Evolutionary conservation across 2,797 vertebrate genomes (phyloP).

Genomic region (Xenopus petersii): DNA sequence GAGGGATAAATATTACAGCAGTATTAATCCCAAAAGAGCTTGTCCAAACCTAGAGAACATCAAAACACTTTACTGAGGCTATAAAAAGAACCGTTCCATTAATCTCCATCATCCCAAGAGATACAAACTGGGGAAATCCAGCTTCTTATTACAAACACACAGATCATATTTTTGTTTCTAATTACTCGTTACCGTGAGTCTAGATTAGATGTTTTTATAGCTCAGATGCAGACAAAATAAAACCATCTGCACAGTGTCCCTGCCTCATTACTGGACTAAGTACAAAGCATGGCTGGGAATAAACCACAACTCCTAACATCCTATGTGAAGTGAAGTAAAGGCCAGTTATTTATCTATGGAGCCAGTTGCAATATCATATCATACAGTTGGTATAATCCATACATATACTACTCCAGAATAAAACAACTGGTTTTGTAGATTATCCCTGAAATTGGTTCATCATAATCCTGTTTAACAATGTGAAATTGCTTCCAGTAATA

Average conservation of each 20-base stretch:
- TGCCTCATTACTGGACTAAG: no score
- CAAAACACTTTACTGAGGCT: background rate
- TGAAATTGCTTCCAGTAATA: no score
- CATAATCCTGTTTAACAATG: no score
- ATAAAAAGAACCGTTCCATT: constrained; percentile 5
- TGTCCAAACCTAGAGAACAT: background rate
- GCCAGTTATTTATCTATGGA: no score
- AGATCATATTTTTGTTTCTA: background rate
- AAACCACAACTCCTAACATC: background rate
- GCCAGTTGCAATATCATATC: no score
- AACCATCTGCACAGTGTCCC: background rate
- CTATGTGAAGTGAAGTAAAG: no score
- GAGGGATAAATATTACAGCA: constrained; percentile 1
- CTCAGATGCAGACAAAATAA: no score
- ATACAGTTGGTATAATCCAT: no score
- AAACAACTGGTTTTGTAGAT: no score
- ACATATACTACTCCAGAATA: no score
- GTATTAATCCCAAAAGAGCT: constrained; percentile 9
- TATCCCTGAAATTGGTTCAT: no score
- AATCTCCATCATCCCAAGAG: background rate
- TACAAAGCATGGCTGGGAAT: no score
- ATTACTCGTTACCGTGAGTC: background rate
- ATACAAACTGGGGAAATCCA: background rate
- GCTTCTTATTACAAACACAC: background rate
- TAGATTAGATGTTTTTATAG: background rate